Evolutionary conservation across 1,140 invertebrate genomes (phyloP), one percentile per base, ranked within the genome.

Genomic region (Paraescarpia echinospica): DNA sequence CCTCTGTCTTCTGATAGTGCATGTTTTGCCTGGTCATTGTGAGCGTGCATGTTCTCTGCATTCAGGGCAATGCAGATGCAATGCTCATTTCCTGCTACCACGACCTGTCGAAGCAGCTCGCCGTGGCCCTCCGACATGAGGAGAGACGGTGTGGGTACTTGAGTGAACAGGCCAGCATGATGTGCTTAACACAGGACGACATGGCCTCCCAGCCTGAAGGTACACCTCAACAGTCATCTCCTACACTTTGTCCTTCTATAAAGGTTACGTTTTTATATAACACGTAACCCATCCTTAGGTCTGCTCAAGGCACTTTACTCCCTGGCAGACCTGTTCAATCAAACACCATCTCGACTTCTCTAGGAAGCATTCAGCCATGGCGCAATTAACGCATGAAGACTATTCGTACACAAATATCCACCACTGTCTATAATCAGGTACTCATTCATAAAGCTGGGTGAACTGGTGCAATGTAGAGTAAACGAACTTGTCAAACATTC

Each of bases 101-200:
- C 96, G 98, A 99, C 96, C 96, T 99, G 77, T 99, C 98, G 95
- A 98, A 98, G 96, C 97, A 98, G 95, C 96, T 99, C 89, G 98
- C 98, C 0, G 97, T 98, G 94, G 98, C 98, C 35, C 96, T 99
- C 27, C 97, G 97, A 91, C 98, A 98, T 95, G 99, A 99, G 97
- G 98, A 99, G 96, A 97, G 97, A 94, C 96, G 98, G 94, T 98
- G 98, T 95, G 97, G 98, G 33, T 99, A 98, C 97, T 96, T 99
- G n/a, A 98, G 97, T 33, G 97, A 98, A 94, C 98, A 99, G 97
- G 98, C 98, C 93, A 98, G 98, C 96, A 97, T 97, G 77, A 99
- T 99, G 98, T 97, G 98, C 77, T 95, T 96, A 1, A 96, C 97
- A 18, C 97, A 97, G 94, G 97, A 98, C 96, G 97, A 98, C 96